Evolutionary conservation across 2,888 invertebrate genomes (phyloP), one percentile per base, ranked within the genome.

Genomic region (Phyllotreta cruciferae): DNA sequence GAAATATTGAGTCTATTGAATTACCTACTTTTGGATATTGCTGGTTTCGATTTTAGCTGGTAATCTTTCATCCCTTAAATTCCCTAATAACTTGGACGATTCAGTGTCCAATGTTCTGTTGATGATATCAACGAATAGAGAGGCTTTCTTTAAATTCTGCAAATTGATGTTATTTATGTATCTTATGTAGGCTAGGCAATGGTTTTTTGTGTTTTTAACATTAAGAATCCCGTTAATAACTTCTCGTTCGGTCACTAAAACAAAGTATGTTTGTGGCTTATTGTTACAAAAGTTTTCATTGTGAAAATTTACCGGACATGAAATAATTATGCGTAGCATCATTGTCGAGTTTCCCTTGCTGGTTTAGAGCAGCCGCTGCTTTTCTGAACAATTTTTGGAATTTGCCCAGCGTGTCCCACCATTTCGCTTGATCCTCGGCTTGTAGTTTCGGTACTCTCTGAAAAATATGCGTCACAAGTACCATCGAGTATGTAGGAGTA

Each of bases 141-240:
- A 91, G 10, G 98, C 97, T 76, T 96, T 94, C 79, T 94, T 92
- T 69, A 97, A 82, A 81, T 98, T 96, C 80, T 96, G 95, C 38
- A 97, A 85, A 80, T 98, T 98, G 64, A 99, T 98, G 79, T 98
- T 97, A 82, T 96, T 96, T 79, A 99, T 98, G 81, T 96, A 96
- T 60, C 98, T 86, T 3, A 94, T 88, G 81, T 98, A 98, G 0
- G 96, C 96, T 45, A 98, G 83, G 74, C 96, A 96, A 80, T 98
- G 97, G 76, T 97, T 96, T 79, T 94, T 93, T 0, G 95, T 96
- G 77, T 97, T 95, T 77, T 92, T 93, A 0, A 97, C 96, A 75
- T 91, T 93, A 11, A 99, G 82, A 4, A 98, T 87, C 0, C 98
- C 98, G 75, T 97, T 95, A 71, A 97, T 96, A 0, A 99, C 96